Conservation (phyloP, 2,888 invertebrate genomes). For the Nemotelus nigrinus region DNA sequence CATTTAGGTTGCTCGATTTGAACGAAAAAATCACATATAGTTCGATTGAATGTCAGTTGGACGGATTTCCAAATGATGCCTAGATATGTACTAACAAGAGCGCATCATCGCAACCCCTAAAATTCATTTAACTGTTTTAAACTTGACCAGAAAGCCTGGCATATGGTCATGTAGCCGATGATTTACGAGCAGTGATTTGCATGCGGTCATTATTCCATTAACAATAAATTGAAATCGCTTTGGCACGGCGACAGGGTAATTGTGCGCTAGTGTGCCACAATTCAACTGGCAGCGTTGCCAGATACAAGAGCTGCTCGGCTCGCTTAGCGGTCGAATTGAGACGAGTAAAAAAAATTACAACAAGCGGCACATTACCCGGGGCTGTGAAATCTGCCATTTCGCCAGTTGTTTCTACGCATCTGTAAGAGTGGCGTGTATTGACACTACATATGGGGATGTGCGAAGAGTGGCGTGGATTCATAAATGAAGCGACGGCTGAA, state of each 20-base stretch:
- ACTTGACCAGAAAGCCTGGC: conserved; percentile 24
- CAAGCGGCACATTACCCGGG: background rate
- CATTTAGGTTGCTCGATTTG: background rate
- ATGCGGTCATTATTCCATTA: conserved; percentile 51
- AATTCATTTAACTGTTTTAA: background rate
- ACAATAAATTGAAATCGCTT: conserved; percentile 50
- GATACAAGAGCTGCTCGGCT: conserved; percentile 7
- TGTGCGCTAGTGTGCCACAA: conserved; percentile 35
- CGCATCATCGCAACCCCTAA: background rate
- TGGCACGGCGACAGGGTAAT: conserved; percentile 47
- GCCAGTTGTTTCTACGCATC: conserved; percentile 1
- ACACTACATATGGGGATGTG: background rate
- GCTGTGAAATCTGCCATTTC: background rate
- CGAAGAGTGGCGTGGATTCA: background rate
- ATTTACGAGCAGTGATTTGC: conserved; percentile 49
- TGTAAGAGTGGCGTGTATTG: background rate
- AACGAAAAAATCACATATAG: too few relatives aligned
- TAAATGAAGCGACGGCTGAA: background rate
- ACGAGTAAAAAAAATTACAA: background rate
- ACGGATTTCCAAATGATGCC: background rate
- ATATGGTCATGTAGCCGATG: conserved; percentile 45
- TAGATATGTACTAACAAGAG: too few relatives aligned
- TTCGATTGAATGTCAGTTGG: too few relatives aligned
- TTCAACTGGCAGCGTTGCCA: conserved; percentile 21
- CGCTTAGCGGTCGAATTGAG: background rate